Evolutionary conservation across 1,140 invertebrate genomes (phyloP).

Genomic region (Macrobrachium nipponense): DNA sequence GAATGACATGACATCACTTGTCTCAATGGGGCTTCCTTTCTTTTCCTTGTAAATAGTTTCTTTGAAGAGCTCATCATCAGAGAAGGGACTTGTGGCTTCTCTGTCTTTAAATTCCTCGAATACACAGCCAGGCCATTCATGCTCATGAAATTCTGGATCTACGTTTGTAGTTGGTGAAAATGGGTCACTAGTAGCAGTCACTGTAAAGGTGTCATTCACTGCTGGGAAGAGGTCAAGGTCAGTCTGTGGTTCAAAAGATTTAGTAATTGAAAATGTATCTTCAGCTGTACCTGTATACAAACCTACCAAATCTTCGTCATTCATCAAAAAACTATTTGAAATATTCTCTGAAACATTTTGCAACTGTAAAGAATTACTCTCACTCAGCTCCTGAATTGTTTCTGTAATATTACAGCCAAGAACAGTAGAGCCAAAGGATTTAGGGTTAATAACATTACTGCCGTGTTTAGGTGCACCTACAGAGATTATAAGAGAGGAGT

Average conservation of each 20-base stretch:
- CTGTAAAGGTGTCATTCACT: constrained; percentile 28
- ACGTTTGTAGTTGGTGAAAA: not conserved
- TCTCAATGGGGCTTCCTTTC: constrained; percentile 27
- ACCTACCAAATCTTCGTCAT: no score
- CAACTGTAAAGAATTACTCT: no score
- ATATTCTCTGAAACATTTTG: no score
- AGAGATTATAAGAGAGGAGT: constrained; percentile 11
- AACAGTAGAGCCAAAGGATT: not conserved
- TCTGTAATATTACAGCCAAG: not conserved
- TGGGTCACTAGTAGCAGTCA: constrained; percentile 41
- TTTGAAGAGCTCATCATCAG: no score
- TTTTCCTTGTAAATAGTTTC: not conserved
- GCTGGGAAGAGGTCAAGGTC: constrained; percentile 23
- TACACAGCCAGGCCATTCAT: no score
- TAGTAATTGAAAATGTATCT: no score
- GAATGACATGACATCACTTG: constrained; percentile 1
- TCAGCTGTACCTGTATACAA: no score
- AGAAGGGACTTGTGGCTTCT: no score
- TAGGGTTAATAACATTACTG: constrained; percentile 32
- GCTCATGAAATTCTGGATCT: no score
- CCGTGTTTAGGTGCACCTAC: constrained; percentile 34
- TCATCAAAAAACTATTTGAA: no score
- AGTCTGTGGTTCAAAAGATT: not conserved
- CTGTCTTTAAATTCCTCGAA: no score
- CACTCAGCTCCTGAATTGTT: no score